These are phyloP conservation scores for Ormia ochracea DNA, from an alignment of 2,888 invertebrate species.

Conservation along the genomic window DNA sequence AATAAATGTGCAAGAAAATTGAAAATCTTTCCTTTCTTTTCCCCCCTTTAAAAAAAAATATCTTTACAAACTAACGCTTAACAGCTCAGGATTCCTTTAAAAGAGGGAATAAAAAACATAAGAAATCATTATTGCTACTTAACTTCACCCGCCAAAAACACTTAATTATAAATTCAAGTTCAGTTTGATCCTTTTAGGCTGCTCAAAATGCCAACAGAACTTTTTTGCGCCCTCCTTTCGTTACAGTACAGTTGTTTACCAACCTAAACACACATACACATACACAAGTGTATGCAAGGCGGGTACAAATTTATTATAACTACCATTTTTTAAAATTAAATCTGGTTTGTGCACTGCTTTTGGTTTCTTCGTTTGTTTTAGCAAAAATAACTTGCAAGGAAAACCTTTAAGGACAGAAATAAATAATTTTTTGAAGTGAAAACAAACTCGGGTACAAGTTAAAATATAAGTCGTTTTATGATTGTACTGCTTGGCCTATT, in stretches of 20 bases:
- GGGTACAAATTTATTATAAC: background rate
- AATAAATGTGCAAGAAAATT: background rate
- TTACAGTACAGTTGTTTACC: too few species aligned
- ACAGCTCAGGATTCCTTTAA: constrained; percentile 6
- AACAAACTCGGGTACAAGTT: background rate
- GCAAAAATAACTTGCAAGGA: background rate
- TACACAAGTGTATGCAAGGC: too few species aligned
- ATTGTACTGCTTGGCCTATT: background rate
- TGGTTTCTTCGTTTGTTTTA: background rate
- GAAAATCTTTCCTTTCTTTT: background rate
- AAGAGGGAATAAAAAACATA: background rate
- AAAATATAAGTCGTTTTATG: constrained; percentile 7
- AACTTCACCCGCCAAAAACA: constrained; percentile 29
- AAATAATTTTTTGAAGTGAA: background rate
- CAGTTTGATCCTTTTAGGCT: constrained; percentile 20
- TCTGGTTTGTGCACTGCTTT: background rate
- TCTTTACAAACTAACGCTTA: background rate
- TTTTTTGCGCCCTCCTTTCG: background rate
- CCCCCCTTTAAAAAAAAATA: background rate
- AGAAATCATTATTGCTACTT: constrained; percentile 5
- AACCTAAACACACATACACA: too few species aligned
- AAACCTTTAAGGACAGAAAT: background rate
- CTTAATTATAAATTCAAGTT: constrained; percentile 33
- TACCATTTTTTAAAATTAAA: constrained; percentile 12
- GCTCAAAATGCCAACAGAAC: constrained; percentile 1